Conservation (phyloP, 2,888 invertebrate species). For the Pyrrhosoma nymphula region DNA sequence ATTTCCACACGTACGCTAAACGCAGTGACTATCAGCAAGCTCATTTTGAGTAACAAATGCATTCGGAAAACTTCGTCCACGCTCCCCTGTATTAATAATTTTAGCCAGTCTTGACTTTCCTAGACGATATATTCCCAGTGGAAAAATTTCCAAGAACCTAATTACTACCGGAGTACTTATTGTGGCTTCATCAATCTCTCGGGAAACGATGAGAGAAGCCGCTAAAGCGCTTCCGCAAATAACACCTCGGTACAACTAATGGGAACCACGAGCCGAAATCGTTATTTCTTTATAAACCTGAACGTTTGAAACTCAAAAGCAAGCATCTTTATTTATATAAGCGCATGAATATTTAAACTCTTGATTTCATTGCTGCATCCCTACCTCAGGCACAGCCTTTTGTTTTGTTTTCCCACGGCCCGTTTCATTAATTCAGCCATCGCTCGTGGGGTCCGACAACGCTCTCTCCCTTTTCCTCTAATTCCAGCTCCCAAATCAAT, state of each 20-base stretch:
- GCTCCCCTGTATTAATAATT: no score
- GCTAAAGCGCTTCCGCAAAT: neutral
- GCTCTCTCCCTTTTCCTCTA: neutral
- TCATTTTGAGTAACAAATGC: no score
- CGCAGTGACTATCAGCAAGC: no score
- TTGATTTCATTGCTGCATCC: neutral
- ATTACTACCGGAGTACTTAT: neutral
- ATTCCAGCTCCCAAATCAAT: neutral
- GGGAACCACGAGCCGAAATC: neutral
- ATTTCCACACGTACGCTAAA: no score
- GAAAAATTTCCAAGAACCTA: neutral
- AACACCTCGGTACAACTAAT: neutral
- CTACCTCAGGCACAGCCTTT: neutral
- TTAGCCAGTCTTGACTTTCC: neutral
- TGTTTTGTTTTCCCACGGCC: neutral
- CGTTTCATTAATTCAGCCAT: neutral
- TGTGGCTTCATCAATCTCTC: neutral
- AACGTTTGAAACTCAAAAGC: neutral
- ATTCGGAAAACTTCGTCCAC: no score
- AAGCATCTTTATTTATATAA: neutral
- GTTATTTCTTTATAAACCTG: neutral
- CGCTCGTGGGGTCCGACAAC: neutral
- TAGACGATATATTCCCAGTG: neutral
- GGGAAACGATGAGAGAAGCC: neutral
- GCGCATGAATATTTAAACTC: neutral